Evolutionary conservation across 53 echinoderm and acorn worm genomes (phyloP).

Genomic region (Astropecten irregularis): DNA sequence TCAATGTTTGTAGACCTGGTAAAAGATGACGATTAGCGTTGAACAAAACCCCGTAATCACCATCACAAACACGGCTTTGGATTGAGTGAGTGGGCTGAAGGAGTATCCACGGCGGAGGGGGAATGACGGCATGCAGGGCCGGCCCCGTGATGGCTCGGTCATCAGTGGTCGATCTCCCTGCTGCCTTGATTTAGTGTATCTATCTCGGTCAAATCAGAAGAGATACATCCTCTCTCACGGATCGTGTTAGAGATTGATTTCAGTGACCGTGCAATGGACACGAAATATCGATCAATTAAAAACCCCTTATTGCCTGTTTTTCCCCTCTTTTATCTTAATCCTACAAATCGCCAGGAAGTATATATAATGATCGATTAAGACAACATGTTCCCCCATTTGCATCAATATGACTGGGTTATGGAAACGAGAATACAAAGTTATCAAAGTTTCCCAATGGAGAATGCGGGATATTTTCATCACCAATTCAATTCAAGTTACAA

Average conservation of each 20-base stretch:
- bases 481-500: no score
- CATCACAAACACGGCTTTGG: constrained; percentile 48
- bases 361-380: neutral
- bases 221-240: no score
- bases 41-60: constrained; percentile 46
- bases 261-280: neutral
- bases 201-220: no score
- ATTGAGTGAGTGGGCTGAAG: constrained; percentile 10
- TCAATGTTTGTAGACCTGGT: constrained; percentile 54
- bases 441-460: no score
- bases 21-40: constrained; percentile 33
- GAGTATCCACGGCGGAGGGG: neutral
- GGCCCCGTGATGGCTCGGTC: no score
- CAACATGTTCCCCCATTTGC: no score
- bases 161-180: no score
- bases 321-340: constrained; percentile 4
- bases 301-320: no score
- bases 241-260: constrained; percentile 28
- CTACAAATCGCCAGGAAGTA: neutral
- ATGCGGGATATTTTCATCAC: no score
- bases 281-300: neutral
- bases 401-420: no score
- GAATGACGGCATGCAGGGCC: neutral
- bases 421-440: no score
- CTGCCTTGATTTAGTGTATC: no score